phyloP scores from a whole-genome alignment of 1,140 invertebrate species.

The Drosophila seguyi region DNA sequence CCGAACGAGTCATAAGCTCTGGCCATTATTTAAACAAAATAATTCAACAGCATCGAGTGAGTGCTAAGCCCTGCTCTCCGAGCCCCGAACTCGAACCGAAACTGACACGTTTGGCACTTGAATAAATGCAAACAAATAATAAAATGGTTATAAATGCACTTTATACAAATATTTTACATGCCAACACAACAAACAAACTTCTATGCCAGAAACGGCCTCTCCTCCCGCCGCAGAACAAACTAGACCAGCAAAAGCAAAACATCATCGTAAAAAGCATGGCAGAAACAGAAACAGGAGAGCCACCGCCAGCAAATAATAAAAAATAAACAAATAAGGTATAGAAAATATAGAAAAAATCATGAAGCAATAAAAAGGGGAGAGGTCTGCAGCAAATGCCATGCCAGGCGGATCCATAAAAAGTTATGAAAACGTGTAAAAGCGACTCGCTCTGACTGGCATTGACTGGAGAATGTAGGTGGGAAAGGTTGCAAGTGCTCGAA shows the following conservation, averaged over 20 bases:
- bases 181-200: constrained; percentile 41
- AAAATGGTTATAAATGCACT: constrained; percentile 68
- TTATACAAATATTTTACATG: constrained; percentile 70
- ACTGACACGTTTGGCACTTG: constrained; percentile 40
- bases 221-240: not conserved
- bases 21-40: constrained; percentile 59
- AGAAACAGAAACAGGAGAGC: constrained; percentile 40
- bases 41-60: constrained; percentile 41
- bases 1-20: constrained; percentile 31
- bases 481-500: constrained; percentile 4
- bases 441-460: constrained; percentile 22
- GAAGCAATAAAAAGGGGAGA: constrained; percentile 47
- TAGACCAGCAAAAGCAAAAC: constrained; percentile 36
- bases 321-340: constrained; percentile 62
- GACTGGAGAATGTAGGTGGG: constrained; percentile 3
- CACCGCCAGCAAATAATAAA: constrained; percentile 18
- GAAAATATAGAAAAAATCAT: constrained; percentile 53
- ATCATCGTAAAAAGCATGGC: constrained; percentile 49
- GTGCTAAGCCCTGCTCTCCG: constrained; percentile 32
- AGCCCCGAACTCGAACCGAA: not conserved
- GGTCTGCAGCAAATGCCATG: constrained; percentile 44
- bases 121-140: constrained; percentile 68
- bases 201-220: constrained; percentile 15
- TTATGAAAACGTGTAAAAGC: constrained; percentile 68
- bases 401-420: constrained; percentile 65